A percentile compares a stretch with the other conserved stretches of the same genome.
phyloP scores from a whole-genome alignment of 2,797 vertebrate genomes.

The Hemibagrus guttatus region DNA sequence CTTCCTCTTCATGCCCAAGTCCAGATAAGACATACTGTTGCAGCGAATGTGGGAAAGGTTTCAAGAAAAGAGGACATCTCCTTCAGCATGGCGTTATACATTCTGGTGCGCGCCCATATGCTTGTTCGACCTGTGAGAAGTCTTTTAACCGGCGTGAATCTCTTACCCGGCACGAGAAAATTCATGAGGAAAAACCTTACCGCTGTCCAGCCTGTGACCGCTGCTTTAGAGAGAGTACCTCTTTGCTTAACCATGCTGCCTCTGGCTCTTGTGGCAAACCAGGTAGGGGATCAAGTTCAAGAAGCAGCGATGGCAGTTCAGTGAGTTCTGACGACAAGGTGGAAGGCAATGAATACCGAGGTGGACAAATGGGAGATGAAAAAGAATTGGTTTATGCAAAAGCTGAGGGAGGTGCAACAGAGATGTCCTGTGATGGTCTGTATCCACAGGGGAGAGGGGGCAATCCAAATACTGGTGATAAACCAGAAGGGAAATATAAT shows the following conservation, averaged over 20 bases:
- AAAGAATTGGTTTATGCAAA: constrained; percentile 57
- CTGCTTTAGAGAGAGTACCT: constrained; percentile 81
- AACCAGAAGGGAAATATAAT: constrained; percentile 70
- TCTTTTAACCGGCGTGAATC: constrained; percentile 92
- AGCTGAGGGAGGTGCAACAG: constrained; percentile 49
- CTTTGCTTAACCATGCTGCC: constrained; percentile 79
- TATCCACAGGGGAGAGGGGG: constrained; percentile 57
- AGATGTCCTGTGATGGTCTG: constrained; percentile 56
- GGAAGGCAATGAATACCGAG: constrained; percentile 57
- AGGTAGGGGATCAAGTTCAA: constrained; percentile 70
- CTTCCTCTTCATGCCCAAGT: constrained; percentile 71
- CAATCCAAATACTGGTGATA: constrained; percentile 48
- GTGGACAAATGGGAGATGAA: constrained; percentile 56
- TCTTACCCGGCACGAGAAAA: constrained; percentile 89
- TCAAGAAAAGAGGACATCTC: constrained; percentile 91
- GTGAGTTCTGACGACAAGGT: constrained; percentile 56
- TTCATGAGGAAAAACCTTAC: constrained; percentile 88
- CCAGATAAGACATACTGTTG: constrained; percentile 85
- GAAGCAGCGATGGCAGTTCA: constrained; percentile 54
- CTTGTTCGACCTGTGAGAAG: constrained; percentile 87
- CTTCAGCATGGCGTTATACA: constrained; percentile 92
- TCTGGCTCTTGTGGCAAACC: constrained; percentile 81
- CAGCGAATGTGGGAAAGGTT: constrained; percentile 87
- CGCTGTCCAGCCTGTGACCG: constrained; percentile 88
- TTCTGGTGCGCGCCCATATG: constrained; percentile 86